phyloP scores from a whole-genome alignment of 2,888 invertebrate genomes.

The Bhutanitis thaidina region DNA sequence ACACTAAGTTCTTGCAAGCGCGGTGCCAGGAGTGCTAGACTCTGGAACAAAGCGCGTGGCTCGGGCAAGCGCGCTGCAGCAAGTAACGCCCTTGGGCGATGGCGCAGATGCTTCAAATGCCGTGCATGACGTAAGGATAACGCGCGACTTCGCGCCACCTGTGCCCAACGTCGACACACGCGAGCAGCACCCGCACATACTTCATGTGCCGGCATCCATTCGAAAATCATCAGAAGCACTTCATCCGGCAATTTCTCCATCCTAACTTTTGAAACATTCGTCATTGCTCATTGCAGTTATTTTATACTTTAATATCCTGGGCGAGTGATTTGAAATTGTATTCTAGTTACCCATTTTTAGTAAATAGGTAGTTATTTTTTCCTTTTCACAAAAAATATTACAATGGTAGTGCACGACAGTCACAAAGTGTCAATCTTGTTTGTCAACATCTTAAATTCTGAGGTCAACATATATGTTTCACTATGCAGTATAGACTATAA shows the following conservation, averaged over 20 bases:
- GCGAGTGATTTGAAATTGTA: too few relatives aligned
- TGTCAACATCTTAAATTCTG: too few relatives aligned
- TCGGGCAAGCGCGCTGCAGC: constrained; percentile 11
- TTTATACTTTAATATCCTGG: too few relatives aligned
- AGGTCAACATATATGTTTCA: too few relatives aligned
- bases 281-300: too few relatives aligned
- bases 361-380: too few relatives aligned
- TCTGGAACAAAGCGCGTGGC: constrained; percentile 4
- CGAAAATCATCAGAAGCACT: constrained; percentile 33
- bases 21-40: constrained; percentile 11
- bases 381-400: too few relatives aligned
- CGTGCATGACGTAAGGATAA: constrained; percentile 17
- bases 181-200: constrained; percentile 23
- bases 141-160: constrained; percentile 22
- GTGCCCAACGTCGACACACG: constrained; percentile 34
- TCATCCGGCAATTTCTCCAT: constrained; percentile 36
- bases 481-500: too few relatives aligned
- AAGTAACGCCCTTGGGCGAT: constrained; percentile 18
- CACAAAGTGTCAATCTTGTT: too few relatives aligned
- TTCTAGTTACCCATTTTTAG: too few relatives aligned
- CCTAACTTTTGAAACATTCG: background rate
- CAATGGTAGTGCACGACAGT: too few relatives aligned
- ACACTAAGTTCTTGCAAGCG: constrained; percentile 17
- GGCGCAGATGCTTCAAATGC: constrained; percentile 24
- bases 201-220: constrained; percentile 25